Evolutionary conservation across 2,113 vertebrate species (phyloP).

Genomic region (Pithys albifrons): DNA sequence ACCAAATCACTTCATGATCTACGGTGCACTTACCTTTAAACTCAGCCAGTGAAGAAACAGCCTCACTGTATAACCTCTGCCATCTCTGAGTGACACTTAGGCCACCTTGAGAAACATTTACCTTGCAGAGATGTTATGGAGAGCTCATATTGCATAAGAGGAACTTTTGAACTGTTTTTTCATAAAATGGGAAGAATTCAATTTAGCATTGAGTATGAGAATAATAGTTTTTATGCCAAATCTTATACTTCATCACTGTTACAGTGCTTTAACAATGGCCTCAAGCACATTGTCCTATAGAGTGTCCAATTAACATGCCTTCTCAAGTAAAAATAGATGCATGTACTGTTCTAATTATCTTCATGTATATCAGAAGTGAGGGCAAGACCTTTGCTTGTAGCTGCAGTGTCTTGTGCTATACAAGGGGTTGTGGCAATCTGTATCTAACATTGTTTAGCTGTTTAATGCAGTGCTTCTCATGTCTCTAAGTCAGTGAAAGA

Average conservation of each 20-base stretch:
- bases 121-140: neutral
- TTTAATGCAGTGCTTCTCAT: rapidly evolving
- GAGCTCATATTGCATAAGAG: neutral
- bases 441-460: neutral
- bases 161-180: neutral
- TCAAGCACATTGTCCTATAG: neutral
- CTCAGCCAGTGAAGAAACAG: neutral
- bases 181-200: neutral
- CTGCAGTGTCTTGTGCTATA: neutral
- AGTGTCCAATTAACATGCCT: neutral
- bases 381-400: neutral
- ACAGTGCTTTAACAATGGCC: neutral
- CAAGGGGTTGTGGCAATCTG: neutral
- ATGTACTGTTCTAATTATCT: neutral
- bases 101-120: neutral
- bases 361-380: neutral
- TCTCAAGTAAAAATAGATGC: neutral
- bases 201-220: neutral
- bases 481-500: neutral
- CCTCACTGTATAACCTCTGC: neutral
- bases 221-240: neutral
- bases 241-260: neutral
- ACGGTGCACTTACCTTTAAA: neutral
- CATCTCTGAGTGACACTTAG: neutral
- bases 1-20: neutral